Conservation (phyloP, 2,888 invertebrate genomes). For the Ochlodes sylvanus region DNA sequence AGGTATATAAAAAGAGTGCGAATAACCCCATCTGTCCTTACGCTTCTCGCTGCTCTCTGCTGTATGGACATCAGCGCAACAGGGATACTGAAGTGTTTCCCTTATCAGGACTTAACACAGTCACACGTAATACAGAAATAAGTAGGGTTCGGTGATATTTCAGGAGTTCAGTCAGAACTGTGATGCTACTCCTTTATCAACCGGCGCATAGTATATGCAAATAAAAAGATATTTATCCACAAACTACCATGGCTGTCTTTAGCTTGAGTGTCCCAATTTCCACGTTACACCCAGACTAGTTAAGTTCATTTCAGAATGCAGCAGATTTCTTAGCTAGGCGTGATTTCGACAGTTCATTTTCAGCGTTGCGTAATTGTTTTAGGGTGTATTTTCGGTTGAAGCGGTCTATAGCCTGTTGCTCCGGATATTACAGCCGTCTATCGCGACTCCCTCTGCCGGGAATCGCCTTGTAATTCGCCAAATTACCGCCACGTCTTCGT, state of each 20-base stretch:
- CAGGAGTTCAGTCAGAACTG: constrained; percentile 15
- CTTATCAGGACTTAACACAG: neutral
- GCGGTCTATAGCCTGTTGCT: constrained; percentile 67
- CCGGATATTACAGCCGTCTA: constrained; percentile 77
- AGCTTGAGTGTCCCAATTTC: constrained; percentile 12
- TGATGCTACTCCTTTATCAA: constrained; percentile 42
- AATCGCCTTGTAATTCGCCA: constrained; percentile 78
- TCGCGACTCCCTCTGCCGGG: constrained; percentile 68
- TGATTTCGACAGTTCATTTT: constrained; percentile 15
- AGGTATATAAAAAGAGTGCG: no score
- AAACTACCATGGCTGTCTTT: constrained; percentile 42
- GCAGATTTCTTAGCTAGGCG: constrained; percentile 18
- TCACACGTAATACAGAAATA: constrained; percentile 10
- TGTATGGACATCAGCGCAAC: neutral
- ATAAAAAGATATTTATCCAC: constrained; percentile 53
- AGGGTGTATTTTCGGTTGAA: constrained; percentile 19
- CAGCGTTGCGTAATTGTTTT: constrained; percentile 2
- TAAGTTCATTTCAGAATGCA: constrained; percentile 38
- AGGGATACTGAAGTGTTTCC: neutral
- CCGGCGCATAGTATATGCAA: constrained; percentile 47
- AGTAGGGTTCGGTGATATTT: constrained; percentile 11
- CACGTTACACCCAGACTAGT: neutral
- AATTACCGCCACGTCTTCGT: constrained; percentile 71
- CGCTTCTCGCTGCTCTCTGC: neutral
- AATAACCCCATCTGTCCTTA: neutral